These are phyloP conservation scores for Xanthorhoe designata DNA, from an alignment of 2,888 invertebrate species.

Conservation along the genomic window DNA sequence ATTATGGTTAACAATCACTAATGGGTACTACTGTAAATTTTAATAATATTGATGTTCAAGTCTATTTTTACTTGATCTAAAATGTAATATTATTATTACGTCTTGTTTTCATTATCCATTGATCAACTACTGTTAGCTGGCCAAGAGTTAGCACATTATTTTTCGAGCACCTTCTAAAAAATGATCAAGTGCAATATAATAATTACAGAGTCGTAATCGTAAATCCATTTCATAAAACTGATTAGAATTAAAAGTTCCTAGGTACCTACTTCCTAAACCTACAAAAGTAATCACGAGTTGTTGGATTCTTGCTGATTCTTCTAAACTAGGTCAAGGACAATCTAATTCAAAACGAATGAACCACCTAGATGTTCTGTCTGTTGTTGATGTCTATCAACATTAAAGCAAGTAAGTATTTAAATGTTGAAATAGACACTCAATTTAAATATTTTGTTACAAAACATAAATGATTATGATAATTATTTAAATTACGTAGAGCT, in stretches of 20 bases:
- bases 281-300: background rate
- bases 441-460: background rate
- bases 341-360: slow-evolving; percentile 2
- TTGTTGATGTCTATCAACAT: background rate
- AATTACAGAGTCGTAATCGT: too few species aligned
- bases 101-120: too few species aligned
- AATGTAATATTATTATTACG: too few species aligned
- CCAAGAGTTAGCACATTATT: too few species aligned
- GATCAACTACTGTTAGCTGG: too few species aligned
- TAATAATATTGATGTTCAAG: too few species aligned
- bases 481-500: background rate
- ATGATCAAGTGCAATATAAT: too few species aligned
- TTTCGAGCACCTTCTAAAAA: too few species aligned
- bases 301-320: background rate
- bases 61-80: too few species aligned
- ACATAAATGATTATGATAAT: background rate
- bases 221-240: too few species aligned
- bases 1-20: background rate
- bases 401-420: background rate
- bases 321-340: slow-evolving; percentile 3
- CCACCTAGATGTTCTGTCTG: background rate
- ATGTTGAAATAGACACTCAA: background rate
- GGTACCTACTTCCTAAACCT: background rate
- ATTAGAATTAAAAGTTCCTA: too few species aligned
- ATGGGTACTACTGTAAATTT: too few species aligned